Percentiles rank a stretch among this genome's conserved stretches.
These are phyloP conservation scores for Mesorhabditis belari DNA, from an alignment of 2,888 invertebrate species.

Conservation along the genomic window DNA sequence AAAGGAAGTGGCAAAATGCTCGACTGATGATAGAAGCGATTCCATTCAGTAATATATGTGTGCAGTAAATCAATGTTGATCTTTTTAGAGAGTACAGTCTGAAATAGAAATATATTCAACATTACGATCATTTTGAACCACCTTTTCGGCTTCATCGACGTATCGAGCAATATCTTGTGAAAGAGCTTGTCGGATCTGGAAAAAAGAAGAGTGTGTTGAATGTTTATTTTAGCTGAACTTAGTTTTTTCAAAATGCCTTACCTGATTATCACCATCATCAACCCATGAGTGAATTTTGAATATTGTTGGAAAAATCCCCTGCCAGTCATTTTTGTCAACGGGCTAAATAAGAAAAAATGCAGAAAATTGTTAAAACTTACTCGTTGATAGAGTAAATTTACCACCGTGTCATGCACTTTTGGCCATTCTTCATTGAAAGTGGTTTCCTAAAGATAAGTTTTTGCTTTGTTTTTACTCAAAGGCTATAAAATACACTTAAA, in stretches of 20 bases:
- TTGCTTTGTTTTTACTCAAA: neutral
- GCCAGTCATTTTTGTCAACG: slow-evolving; percentile 91
- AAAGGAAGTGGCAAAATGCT: slow-evolving; percentile 65
- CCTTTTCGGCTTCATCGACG: slow-evolving; percentile 27
- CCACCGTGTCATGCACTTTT: slow-evolving; percentile 81
- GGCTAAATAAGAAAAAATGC: slow-evolving; percentile 67
- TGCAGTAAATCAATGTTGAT: slow-evolving; percentile 90
- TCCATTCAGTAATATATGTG: slow-evolving; percentile 95
- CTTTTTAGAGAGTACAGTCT: slow-evolving; percentile 77
- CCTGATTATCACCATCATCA: slow-evolving; percentile 68
- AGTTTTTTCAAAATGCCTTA: too few species aligned
- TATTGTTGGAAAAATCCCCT: slow-evolving; percentile 64
- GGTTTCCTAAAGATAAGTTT: neutral
- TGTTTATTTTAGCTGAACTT: too few species aligned
- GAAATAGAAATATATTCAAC: slow-evolving; percentile 14
- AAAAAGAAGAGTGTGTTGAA: neutral
- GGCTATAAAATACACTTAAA: too few species aligned
- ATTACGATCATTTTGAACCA: slow-evolving; percentile 11
- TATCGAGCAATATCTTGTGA: slow-evolving; percentile 26
- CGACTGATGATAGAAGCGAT: slow-evolving; percentile 94
- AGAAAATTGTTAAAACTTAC: slow-evolving; percentile 11
- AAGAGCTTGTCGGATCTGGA: slow-evolving; percentile 22
- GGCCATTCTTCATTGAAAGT: slow-evolving; percentile 90
- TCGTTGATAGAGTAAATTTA: slow-evolving; percentile 79
- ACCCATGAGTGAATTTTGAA: slow-evolving; percentile 95